phyloP scores from a whole-genome alignment of 2,797 vertebrate species.

The Erithacus rubecula region DNA sequence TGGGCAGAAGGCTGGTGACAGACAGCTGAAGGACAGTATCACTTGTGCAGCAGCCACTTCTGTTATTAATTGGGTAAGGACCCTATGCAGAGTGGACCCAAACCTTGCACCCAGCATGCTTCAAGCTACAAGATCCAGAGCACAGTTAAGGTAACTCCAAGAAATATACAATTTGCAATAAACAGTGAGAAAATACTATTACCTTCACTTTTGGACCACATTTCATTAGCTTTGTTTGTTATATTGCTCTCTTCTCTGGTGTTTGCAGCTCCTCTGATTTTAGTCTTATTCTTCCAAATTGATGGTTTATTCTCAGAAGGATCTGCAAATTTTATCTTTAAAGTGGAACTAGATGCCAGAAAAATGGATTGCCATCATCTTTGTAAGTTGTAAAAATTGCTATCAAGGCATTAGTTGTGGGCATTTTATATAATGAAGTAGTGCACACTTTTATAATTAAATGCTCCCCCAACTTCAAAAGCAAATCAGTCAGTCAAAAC shows the following conservation, averaged over 20 bases:
- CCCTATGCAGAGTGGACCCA: neutral
- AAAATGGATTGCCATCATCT: neutral
- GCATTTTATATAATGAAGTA: neutral
- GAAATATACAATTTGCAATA: neutral
- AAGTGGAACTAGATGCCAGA: neutral
- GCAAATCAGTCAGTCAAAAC: slow-evolving; percentile 1
- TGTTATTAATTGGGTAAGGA: neutral
- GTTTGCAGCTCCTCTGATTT: neutral
- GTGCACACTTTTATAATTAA: neutral
- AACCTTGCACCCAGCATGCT: accelerated
- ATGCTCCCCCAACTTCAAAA: neutral
- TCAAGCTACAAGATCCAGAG: neutral
- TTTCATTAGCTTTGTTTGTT: neutral
- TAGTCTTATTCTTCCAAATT: neutral
- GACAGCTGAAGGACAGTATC: neutral
- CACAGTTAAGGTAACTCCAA: neutral
- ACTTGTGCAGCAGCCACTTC: neutral
- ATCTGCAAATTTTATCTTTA: neutral
- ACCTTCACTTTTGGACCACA: neutral
- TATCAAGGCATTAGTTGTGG: neutral
- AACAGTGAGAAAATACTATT: neutral
- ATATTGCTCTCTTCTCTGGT: neutral
- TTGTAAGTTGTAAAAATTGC: neutral
- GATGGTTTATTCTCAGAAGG: slow-evolving; percentile 7
- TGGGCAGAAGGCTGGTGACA: neutral